Conservation (phyloP, 1,140 invertebrate species). For the Drosophila asahinai region DNA sequence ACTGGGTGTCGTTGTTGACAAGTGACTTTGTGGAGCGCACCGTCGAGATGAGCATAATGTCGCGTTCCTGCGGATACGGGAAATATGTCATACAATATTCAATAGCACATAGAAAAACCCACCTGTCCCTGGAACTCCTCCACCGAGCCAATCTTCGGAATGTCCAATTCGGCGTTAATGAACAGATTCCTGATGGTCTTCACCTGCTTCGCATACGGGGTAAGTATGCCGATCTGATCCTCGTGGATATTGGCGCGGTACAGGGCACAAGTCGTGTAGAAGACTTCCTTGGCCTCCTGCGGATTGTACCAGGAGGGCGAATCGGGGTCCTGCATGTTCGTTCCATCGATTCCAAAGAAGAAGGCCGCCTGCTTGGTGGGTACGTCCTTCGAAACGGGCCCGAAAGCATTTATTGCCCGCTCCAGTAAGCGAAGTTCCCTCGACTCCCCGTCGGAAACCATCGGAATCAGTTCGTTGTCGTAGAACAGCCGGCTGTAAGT, state of each 20-base stretch:
- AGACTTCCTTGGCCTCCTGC: constrained; percentile 90
- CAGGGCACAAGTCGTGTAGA: constrained; percentile 87
- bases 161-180: constrained; percentile 87
- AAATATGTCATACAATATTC: neutral
- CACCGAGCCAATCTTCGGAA: constrained; percentile 95
- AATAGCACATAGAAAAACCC: neutral
- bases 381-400: neutral
- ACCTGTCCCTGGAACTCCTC: constrained; percentile 97
- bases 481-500: constrained; percentile 94
- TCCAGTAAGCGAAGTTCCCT: constrained; percentile 53
- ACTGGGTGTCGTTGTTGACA: constrained; percentile 86
- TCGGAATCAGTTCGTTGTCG: constrained; percentile 84
- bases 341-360: constrained; percentile 93
- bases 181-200: constrained; percentile 72
- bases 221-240: constrained; percentile 95
- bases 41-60: constrained; percentile 94
- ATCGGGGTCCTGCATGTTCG: constrained; percentile 90
- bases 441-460: constrained; percentile 68
- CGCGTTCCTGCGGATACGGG: constrained; percentile 89
- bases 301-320: constrained; percentile 97
- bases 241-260: constrained; percentile 88
- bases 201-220: constrained; percentile 97
- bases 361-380: constrained; percentile 89
- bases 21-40: constrained; percentile 89
- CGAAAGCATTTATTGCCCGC: constrained; percentile 30